phyloP scores from a whole-genome alignment of 2,797 vertebrate genomes.

The Diplodus sargus region DNA sequence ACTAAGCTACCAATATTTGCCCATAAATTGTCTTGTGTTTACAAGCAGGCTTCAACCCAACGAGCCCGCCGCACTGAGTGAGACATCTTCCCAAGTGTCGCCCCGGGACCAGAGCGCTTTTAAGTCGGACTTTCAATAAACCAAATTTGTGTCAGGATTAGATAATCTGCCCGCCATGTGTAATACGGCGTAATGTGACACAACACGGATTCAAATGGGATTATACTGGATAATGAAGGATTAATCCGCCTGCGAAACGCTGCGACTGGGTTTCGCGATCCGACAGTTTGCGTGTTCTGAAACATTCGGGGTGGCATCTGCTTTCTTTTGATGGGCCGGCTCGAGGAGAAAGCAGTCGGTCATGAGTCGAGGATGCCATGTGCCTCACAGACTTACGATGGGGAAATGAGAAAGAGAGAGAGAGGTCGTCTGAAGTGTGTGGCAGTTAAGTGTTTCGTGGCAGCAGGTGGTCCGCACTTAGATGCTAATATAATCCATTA shows the following conservation, averaged over 20 bases:
- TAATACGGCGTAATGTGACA: conserved; percentile 37
- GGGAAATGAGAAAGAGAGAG: neutral
- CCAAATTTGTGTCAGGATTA: conserved; percentile 41
- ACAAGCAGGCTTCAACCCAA: neutral
- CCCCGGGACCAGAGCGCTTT: conserved; percentile 18
- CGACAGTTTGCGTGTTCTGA: conserved; percentile 20
- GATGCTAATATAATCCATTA: conserved; percentile 14
- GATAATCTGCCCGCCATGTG: conserved; percentile 27
- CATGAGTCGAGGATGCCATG: neutral
- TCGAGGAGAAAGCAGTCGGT: conserved; percentile 3
- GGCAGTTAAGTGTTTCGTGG: conserved; percentile 4
- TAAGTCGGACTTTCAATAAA: conserved; percentile 38
- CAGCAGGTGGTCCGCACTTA: conserved; percentile 26
- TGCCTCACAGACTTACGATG: neutral
- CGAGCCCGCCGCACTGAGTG: neutral
- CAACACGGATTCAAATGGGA: conserved; percentile 35
- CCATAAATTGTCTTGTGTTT: conserved; percentile 10
- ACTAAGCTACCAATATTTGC: conserved; percentile 17
- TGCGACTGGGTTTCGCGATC: conserved; percentile 6
- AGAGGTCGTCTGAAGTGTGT: conserved; percentile 9
- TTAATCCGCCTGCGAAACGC: conserved; percentile 41
- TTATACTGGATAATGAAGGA: conserved; percentile 40
- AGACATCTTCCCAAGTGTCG: conserved; percentile 19
- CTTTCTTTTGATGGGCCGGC: conserved; percentile 18
- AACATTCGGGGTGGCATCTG: conserved; percentile 13